phyloP scores from a whole-genome alignment of 2,113 vertebrate genomes.

The Falcunculus frontatus region DNA sequence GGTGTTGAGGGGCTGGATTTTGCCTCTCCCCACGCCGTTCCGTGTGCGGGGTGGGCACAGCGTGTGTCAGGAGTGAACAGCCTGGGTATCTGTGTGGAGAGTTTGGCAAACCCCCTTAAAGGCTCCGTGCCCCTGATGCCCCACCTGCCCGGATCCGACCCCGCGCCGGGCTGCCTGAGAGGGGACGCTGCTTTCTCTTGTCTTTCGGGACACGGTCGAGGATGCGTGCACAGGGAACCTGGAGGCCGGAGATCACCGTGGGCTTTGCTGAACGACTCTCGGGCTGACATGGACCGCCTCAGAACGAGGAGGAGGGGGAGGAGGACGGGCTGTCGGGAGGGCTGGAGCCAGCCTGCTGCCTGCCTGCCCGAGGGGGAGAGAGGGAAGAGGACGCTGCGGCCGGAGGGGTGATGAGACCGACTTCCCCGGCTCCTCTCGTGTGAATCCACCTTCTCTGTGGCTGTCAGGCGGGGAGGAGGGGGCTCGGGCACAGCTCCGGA shows the following conservation, averaged over 20 bases:
- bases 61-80: rapidly evolving
- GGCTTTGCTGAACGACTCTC: neutral
- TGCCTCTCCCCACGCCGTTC: neutral
- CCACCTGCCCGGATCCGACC: neutral
- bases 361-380: neutral
- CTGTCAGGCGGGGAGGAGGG: neutral
- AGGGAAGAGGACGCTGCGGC: neutral
- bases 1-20: neutral
- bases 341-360: neutral
- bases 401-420: neutral
- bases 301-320: neutral
- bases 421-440: neutral
- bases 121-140: neutral
- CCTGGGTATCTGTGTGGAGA: neutral
- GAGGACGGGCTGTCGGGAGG: neutral
- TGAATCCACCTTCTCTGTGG: neutral
- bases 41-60: neutral
- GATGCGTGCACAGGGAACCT: neutral
- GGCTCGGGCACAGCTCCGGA: neutral
- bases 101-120: neutral
- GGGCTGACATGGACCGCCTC: neutral
- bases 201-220: neutral
- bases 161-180: rapidly evolving
- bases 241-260: neutral
- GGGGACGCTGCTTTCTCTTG: neutral